phyloP scores from a whole-genome alignment of 2,797 vertebrate genomes.

The Rhynchotus rufescens region DNA sequence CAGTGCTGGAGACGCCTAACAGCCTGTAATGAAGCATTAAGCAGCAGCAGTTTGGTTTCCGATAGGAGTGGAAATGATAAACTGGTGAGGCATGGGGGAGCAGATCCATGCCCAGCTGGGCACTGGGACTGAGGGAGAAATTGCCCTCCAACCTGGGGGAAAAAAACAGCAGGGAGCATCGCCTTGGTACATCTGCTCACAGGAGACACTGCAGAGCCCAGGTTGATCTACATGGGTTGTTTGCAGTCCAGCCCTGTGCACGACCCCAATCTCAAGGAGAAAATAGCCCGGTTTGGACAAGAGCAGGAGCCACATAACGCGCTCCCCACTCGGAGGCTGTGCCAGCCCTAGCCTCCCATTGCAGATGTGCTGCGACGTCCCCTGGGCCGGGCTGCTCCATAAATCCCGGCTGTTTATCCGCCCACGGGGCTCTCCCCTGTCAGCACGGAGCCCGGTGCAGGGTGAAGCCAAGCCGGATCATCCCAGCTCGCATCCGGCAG shows the following conservation, averaged over 20 bases:
- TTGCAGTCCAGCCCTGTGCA: not conserved
- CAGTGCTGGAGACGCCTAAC: conserved; percentile 53
- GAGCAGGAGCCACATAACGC: not conserved
- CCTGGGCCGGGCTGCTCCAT: accelerated
- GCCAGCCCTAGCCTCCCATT: not conserved
- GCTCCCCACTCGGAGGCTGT: not conserved
- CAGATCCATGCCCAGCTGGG: not conserved
- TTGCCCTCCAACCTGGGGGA: not conserved
- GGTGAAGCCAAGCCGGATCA: not conserved
- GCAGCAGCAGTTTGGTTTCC: conserved; percentile 67
- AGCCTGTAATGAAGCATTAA: conserved; percentile 69
- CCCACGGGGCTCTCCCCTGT: not conserved
- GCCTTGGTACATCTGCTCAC: not conserved
- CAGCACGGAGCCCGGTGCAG: not conserved
- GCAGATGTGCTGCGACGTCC: not conserved
- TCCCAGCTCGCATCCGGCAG: not conserved
- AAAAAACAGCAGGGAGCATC: not conserved
- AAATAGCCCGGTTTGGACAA: not conserved
- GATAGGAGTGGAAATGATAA: conserved; percentile 64
- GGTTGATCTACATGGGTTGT: conserved; percentile 10
- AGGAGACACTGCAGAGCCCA: not conserved
- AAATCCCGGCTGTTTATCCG: not conserved
- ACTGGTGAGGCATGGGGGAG: conserved; percentile 15
- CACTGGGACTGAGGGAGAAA: not conserved
- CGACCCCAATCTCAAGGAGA: not conserved